Percentiles rank a stretch among this genome's conserved stretches.
Conservation (phyloP, 2,113 vertebrate genomes). For the Stigmatopora nigra region DNA sequence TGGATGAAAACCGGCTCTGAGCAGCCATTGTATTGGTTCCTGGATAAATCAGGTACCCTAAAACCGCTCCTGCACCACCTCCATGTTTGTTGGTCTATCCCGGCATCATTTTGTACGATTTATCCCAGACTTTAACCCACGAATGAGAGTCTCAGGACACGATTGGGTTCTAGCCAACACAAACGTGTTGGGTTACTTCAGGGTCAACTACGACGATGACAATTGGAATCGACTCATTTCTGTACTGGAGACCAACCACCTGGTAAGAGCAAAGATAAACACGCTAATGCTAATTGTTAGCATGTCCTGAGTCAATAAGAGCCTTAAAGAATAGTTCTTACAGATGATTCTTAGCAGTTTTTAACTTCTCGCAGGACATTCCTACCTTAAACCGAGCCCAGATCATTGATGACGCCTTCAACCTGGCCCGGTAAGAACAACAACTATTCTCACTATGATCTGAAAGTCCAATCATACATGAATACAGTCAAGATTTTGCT, state of each 20-base stretch:
- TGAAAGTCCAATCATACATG: not conserved
- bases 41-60: constrained; percentile 52
- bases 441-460: not conserved
- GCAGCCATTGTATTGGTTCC: constrained; percentile 71
- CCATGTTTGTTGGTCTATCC: not conserved
- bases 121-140: constrained; percentile 27
- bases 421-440: constrained; percentile 78
- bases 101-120: not conserved
- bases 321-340: too few relatives aligned
- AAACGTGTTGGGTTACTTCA: constrained; percentile 80
- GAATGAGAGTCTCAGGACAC: constrained; percentile 20
- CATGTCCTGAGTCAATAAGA: too few relatives aligned
- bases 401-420: constrained; percentile 86
- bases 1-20: constrained; percentile 30
- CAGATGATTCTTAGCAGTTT: not conserved
- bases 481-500: too few relatives aligned
- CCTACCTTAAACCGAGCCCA: constrained; percentile 86
- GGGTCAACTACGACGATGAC: constrained; percentile 82
- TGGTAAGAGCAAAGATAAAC: constrained; percentile 48
- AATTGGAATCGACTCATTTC: constrained; percentile 80
- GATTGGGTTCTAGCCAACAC: constrained; percentile 84
- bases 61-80: too few relatives aligned
- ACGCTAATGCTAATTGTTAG: not conserved
- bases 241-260: constrained; percentile 49
- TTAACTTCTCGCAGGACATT: constrained; percentile 65